A percentile compares a stretch with the other conserved stretches of the same genome.
These are phyloP conservation scores for Coenobita brevimanus DNA, from an alignment of 1,140 invertebrate species.

Conservation along the genomic window DNA sequence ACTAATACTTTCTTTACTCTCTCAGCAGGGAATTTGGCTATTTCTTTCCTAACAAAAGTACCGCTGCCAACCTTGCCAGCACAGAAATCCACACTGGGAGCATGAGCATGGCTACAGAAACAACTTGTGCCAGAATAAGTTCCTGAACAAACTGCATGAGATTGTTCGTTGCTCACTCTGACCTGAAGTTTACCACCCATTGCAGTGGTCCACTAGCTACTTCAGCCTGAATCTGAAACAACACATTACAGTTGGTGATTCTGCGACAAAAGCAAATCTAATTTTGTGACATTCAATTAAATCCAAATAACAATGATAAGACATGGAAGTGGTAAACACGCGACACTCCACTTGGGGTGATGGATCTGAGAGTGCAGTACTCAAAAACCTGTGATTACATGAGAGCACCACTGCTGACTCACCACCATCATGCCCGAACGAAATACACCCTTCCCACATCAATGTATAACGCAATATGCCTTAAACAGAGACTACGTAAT, in stretches of 20 bases:
- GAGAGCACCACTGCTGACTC: no score
- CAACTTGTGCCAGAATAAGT: conserved; percentile 64
- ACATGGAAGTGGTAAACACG: conserved; percentile 59
- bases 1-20: neutral
- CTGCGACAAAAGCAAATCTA: conserved; percentile 44
- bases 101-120: conserved; percentile 39
- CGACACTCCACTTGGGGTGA: conserved; percentile 43
- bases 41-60: no score
- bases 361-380: conserved; percentile 17
- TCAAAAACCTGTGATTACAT: neutral
- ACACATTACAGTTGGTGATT: conserved; percentile 64
- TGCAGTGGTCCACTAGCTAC: conserved; percentile 63
- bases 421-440: no score
- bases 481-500: conserved; percentile 43
- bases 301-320: conserved; percentile 29
- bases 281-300: conserved; percentile 55
- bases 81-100: conserved; percentile 34
- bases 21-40: no score
- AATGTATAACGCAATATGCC: conserved; percentile 7
- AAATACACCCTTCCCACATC: no score
- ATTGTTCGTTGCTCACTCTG: conserved; percentile 65
- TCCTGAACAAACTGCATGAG: conserved; percentile 58
- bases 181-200: conserved; percentile 65
- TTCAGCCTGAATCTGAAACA: conserved; percentile 67
- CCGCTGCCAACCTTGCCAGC: neutral